Base-by-base conservation (phyloP, 37 sponge, comb jelly and placozoan species). In the Eunapius fragilis region DNA sequence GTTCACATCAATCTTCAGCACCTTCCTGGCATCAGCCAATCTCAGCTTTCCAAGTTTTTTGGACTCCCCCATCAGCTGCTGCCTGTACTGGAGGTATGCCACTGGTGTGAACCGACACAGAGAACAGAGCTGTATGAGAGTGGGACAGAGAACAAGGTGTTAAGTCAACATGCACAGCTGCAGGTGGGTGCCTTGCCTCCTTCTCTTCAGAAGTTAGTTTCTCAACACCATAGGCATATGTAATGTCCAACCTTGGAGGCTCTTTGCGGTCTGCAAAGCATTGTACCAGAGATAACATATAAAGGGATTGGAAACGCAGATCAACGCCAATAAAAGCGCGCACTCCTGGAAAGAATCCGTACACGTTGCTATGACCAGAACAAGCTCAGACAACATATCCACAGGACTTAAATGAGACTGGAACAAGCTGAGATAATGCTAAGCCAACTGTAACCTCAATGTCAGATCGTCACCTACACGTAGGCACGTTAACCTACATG, bases 1-100 rank as follows among this genome's bases (percentile, higher is more conserved):
- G 85, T 96, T 96, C 30, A 96, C 97, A 45, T 96, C 95, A 47
- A 96, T 94, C 76, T 83, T 87, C 25, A 94, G 86, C 30, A 91
- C 75, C 49, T 84, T 87, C 73, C 97, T 88, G 26, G 95, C 95
- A 37, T 96, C 95, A 9, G 83, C 84, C 25, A 96, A 84, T 25
- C 45, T 30, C 19, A 96, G 91, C 30, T 76, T 58, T 0, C 86
- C 86, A 17, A 25, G 17, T 85, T 78, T 92, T 37, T 37, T 73
- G 75, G 33, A 72, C 68, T 93, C 95, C 33, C 76, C 27, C 17
- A 90, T 22, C 72, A 96, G 28, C n/a, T 31, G 24, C 36, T 17
- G 50, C 83, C 86, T 91, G 91, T 83, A 82, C 37, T 73, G 71
- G 17, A 87, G 82, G 74, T 89, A 92, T 11, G 87, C 88, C 32